Conservation (phyloP, 2,888 invertebrate genomes). For the Cheilosia soror region DNA sequence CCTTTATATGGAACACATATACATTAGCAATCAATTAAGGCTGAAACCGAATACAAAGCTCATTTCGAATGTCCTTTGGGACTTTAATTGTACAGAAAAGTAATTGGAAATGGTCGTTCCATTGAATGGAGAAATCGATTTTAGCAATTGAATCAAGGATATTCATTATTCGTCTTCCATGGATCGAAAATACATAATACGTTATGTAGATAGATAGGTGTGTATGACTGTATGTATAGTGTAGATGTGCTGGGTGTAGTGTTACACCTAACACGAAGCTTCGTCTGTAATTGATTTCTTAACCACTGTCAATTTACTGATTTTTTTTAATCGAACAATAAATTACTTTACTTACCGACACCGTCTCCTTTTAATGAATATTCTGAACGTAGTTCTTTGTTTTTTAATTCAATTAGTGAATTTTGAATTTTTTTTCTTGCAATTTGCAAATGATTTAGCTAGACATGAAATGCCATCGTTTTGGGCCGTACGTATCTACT, state of each 20-base stretch:
- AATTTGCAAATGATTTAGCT: too few relatives aligned
- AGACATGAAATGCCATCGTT: too few relatives aligned
- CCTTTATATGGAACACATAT: background rate
- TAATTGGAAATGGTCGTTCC: slow-evolving; percentile 10
- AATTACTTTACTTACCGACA: background rate
- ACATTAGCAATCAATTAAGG: slow-evolving; percentile 24
- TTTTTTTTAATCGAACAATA: background rate
- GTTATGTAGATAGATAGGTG: too few relatives aligned
- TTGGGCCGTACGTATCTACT: too few relatives aligned
- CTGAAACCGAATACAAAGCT: slow-evolving; percentile 3
- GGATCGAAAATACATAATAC: background rate
- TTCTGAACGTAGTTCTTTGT: too few relatives aligned
- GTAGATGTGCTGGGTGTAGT: background rate
- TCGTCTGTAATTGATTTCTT: background rate
- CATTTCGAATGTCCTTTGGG: slow-evolving; percentile 14
- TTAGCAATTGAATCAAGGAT: slow-evolving; percentile 39
- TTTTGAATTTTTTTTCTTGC: too few relatives aligned
- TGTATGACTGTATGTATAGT: background rate
- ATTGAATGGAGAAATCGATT: slow-evolving; percentile 41
- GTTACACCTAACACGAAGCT: background rate
- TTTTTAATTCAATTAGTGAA: too few relatives aligned
- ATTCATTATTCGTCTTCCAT: slow-evolving; percentile 13
- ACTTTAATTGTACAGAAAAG: slow-evolving; percentile 28
- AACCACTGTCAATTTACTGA: background rate
- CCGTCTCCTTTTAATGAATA: background rate